These are phyloP conservation scores for Dorcus hopei DNA, from an alignment of 2,888 invertebrate genomes.

Conservation along the genomic window DNA sequence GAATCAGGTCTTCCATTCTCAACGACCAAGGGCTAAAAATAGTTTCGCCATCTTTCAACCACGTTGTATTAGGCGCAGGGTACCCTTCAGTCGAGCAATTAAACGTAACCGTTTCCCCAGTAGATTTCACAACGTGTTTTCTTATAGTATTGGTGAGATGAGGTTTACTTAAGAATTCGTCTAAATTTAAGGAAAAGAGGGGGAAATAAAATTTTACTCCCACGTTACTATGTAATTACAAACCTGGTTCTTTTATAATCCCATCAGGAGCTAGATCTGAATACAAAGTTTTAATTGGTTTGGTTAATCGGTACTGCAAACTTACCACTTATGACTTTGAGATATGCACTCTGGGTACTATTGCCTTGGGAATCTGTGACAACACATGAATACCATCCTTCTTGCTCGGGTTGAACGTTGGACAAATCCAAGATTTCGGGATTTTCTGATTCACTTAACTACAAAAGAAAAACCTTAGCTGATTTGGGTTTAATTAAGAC, in stretches of 20 bases:
- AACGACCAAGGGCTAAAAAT: constrained; percentile 72
- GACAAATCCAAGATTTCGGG: constrained; percentile 65
- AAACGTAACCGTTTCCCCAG: constrained; percentile 71
- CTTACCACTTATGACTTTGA: constrained; percentile 74
- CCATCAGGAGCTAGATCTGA: too few species aligned
- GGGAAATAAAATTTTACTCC: too few species aligned
- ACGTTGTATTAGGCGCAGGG: constrained; percentile 79
- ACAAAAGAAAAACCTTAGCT: too few species aligned
- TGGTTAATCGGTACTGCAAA: too few species aligned
- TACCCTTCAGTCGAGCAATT: constrained; percentile 72
- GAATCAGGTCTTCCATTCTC: constrained; percentile 75
- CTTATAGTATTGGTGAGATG: constrained; percentile 51
- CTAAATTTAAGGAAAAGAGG: too few species aligned
- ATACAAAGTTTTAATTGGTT: too few species aligned
- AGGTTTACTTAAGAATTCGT: too few species aligned
- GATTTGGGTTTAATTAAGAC: too few species aligned
- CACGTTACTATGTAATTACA: too few species aligned
- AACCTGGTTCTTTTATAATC: too few species aligned
- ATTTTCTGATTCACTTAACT: neutral
- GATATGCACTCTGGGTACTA: constrained; percentile 74
- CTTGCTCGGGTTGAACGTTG: constrained; percentile 84
- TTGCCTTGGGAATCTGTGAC: constrained; percentile 85
- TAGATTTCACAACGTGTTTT: constrained; percentile 63
- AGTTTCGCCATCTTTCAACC: constrained; percentile 72
- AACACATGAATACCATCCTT: constrained; percentile 95